A percentile compares a stretch with the other conserved stretches of the same genome.
Evolutionary conservation across 2,888 invertebrate species (phyloP).

Genomic region (Drosophila setosimentum): DNA sequence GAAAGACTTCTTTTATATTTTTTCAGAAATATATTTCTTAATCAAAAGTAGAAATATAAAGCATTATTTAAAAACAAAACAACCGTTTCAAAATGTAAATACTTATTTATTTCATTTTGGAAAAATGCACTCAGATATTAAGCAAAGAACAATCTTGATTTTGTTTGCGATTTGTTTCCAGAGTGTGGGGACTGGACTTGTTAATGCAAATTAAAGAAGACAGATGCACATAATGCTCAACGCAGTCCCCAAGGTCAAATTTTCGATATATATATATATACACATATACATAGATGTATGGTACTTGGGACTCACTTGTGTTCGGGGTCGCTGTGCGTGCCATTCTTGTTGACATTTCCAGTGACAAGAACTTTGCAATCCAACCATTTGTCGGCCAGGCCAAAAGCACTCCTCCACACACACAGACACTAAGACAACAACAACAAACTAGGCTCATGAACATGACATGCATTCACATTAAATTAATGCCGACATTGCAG

Average conservation of each 20-base stretch:
- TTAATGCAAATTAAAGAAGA: slow-evolving; percentile 32
- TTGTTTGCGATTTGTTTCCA: neutral
- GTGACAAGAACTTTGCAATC: slow-evolving; percentile 77
- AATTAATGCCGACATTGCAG: slow-evolving; percentile 71
- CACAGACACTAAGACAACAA: slow-evolving; percentile 16
- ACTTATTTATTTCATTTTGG: neutral
- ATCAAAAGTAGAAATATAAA: neutral
- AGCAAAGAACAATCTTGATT: neutral
- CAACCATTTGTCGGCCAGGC: slow-evolving; percentile 63
- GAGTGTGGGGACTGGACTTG: slow-evolving; percentile 10
- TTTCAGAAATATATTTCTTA: neutral
- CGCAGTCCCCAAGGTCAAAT: slow-evolving; percentile 61
- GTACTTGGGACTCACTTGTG: slow-evolving; percentile 19
- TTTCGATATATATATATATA: slow-evolving; percentile 6
- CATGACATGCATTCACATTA: slow-evolving; percentile 76
- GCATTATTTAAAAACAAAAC: neutral
- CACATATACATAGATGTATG: slow-evolving; percentile 16
- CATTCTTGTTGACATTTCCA: slow-evolving; percentile 71
- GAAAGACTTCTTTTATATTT: neutral
- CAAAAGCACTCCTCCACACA: slow-evolving; percentile 3
- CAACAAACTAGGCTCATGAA: slow-evolving; percentile 62
- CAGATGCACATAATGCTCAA: slow-evolving; percentile 24
- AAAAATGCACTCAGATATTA: neutral
- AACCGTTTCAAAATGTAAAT: neutral
- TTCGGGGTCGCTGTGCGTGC: slow-evolving; percentile 44